phyloP scores from a whole-genome alignment of 2,113 vertebrate species.

The Sinocyclocheilus rhinocerous region DNA sequence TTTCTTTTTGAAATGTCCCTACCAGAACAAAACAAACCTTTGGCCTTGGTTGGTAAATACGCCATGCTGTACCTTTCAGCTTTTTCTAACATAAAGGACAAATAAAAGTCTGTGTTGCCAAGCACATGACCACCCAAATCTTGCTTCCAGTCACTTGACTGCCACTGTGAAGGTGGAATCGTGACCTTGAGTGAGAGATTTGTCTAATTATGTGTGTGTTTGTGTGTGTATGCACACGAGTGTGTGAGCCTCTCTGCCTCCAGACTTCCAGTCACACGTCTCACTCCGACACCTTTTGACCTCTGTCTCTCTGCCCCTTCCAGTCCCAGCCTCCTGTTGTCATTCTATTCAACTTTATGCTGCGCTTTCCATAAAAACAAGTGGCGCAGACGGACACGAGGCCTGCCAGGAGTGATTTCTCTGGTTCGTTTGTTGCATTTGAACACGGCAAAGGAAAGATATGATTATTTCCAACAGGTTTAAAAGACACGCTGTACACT shows the following conservation, averaged over 20 bases:
- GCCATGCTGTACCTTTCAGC: background rate
- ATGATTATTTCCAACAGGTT: background rate
- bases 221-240: background rate
- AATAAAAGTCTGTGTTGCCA: background rate
- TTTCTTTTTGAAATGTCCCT: background rate
- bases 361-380: background rate
- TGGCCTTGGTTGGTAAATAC: background rate
- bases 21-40: background rate
- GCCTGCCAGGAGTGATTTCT: background rate
- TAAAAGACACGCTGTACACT: background rate
- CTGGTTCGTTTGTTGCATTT: background rate
- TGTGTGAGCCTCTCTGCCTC: slow-evolving; percentile 13
- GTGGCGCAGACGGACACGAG: background rate
- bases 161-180: slow-evolving; percentile 18
- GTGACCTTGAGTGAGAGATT: slow-evolving; percentile 12
- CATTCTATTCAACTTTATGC: background rate
- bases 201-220: slow-evolving; percentile 7
- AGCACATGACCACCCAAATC: slow-evolving; percentile 32
- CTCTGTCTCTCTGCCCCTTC: background rate
- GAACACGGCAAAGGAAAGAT: background rate
- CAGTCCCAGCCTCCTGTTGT: background rate
- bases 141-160: slow-evolving; percentile 15
- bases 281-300: background rate
- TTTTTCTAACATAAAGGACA: slow-evolving; percentile 2
- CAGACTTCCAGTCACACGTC: slow-evolving; percentile 16